Evolutionary conservation across 2,113 vertebrate species (phyloP).

Genomic region (Xiphophorus hellerii): DNA sequence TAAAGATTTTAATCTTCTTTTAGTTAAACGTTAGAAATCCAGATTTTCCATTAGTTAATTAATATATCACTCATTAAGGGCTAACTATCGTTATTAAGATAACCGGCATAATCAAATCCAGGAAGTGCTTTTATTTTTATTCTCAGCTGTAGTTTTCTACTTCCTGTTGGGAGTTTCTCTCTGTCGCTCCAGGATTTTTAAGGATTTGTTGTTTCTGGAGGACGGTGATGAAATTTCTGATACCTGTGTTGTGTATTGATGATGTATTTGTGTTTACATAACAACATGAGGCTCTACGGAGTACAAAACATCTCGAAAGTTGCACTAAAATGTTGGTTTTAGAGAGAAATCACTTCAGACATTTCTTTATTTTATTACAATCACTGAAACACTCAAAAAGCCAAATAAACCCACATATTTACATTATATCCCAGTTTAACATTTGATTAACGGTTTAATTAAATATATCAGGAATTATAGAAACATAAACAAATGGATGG

Average conservation of each 20-base stretch:
- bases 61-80: too few relatives aligned
- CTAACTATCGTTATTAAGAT: too few relatives aligned
- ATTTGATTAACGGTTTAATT: not conserved
- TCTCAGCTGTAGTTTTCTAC: too few relatives aligned
- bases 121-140: not conserved
- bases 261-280: constrained; percentile 72
- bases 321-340: constrained; percentile 58
- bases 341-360: not conserved
- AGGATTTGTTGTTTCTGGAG: constrained; percentile 43
- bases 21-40: too few relatives aligned
- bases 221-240: constrained; percentile 52
- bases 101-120: too few relatives aligned
- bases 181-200: constrained; percentile 3
- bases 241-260: constrained; percentile 73
- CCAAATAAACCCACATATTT: constrained; percentile 2
- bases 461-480: too few relatives aligned
- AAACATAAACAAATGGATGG: not conserved
- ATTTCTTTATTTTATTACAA: not conserved
- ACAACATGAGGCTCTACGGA: constrained; percentile 39
- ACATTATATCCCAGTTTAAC: constrained; percentile 1
- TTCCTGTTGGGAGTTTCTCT: not conserved
- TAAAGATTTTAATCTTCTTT: too few relatives aligned
- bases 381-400: not conserved
- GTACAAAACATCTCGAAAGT: constrained; percentile 44
- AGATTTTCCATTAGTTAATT: too few relatives aligned